Percentiles rank a stretch among this genome's conserved stretches.
phyloP scores from a whole-genome alignment of 53 echinoderm and acorn worm species.

The Holothuria leucospilota region DNA sequence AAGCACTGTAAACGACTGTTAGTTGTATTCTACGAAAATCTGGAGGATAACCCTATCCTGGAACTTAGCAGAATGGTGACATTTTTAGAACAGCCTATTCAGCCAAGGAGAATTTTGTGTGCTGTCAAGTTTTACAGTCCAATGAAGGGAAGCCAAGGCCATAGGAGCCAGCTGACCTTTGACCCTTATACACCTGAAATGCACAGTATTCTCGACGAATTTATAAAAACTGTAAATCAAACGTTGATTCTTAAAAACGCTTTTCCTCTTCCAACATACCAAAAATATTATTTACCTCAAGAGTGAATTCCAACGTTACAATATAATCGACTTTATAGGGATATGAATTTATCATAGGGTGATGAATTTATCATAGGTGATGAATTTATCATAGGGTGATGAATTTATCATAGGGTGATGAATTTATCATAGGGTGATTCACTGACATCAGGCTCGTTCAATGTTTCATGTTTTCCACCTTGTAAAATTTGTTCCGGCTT shows the following conservation, averaged over 20 bases:
- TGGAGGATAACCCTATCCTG: neutral
- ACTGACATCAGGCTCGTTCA: too few relatives aligned
- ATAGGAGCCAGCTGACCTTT: neutral
- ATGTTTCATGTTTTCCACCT: too few relatives aligned
- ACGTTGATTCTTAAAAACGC: neutral
- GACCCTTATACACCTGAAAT: conserved; percentile 48
- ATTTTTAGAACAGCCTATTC: conserved; percentile 25
- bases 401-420: too few relatives aligned
- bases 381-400: too few relatives aligned
- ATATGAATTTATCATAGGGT: too few relatives aligned
- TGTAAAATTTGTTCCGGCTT: too few relatives aligned
- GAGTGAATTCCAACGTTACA: neutral
- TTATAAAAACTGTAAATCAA: neutral
- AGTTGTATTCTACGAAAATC: conserved; percentile 2
- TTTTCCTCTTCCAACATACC: neutral
- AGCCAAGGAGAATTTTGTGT: conserved; percentile 39
- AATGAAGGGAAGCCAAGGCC: neutral
- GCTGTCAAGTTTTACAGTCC: conserved; percentile 14
- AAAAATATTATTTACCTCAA: neutral
- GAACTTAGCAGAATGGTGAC: conserved; percentile 25
- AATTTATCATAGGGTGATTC: too few relatives aligned
- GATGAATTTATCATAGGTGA: too few relatives aligned
- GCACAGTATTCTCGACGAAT: neutral
- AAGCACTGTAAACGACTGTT: neutral
- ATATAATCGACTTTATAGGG: too few relatives aligned